phyloP scores from a whole-genome alignment of 2,113 vertebrate genomes.

The Benitochromis conjunctus region DNA sequence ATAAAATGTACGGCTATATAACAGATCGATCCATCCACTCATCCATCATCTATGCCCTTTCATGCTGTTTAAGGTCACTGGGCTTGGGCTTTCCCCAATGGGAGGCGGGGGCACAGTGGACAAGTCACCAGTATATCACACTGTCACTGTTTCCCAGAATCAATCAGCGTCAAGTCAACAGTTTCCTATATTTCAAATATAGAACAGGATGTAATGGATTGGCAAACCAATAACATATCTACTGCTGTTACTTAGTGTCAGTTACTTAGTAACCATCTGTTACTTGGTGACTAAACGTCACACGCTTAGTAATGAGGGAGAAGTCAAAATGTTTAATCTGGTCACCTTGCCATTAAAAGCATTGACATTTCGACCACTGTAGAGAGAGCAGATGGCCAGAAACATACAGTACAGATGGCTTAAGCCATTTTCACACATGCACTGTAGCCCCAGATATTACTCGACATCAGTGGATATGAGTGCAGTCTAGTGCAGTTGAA shows the following conservation, averaged over 20 bases:
- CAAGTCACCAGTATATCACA: not conserved
- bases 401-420: not conserved
- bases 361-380: not conserved
- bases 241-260: not conserved
- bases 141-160: not conserved
- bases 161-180: constrained; percentile 4
- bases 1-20: not conserved
- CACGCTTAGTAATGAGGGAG: not conserved
- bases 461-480: not conserved
- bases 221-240: not conserved
- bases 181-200: not conserved
- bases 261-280: constrained; percentile 15
- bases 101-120: not conserved
- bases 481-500: not conserved
- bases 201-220: not conserved
- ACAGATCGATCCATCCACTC: not conserved
- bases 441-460: not conserved
- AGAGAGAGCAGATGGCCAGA: constrained; percentile 39
- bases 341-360: not conserved
- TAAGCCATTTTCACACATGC: not conserved
- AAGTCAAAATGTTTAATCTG: constrained; percentile 29
- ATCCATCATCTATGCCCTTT: not conserved
- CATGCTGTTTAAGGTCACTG: not conserved
- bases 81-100: not conserved
- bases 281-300: not conserved